Conservation (phyloP, 2,888 invertebrate species). For the Rambutsinella grinnellia region DNA sequence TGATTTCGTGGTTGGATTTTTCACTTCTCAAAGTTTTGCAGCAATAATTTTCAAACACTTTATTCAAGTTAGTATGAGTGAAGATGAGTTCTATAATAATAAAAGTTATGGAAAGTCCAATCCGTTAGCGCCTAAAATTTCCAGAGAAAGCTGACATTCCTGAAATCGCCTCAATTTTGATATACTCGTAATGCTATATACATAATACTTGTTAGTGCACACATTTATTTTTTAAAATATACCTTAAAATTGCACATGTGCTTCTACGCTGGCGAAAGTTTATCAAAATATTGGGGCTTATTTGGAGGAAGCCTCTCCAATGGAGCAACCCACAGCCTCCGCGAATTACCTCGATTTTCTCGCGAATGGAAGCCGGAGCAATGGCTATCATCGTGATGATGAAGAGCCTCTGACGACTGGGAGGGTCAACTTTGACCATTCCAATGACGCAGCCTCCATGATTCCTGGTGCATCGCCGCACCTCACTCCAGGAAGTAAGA, state of each 20-base stretch:
- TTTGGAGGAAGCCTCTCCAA: conserved; percentile 48
- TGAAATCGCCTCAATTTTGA: background rate
- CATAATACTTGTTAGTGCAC: background rate
- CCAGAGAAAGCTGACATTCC: background rate
- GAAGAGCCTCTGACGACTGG: conserved; percentile 50
- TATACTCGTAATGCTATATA: background rate
- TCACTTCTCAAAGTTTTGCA: background rate
- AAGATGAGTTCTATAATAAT: background rate
- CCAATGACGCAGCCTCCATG: conserved; percentile 11
- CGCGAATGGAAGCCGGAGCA: conserved; percentile 56
- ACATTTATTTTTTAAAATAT: too few species aligned
- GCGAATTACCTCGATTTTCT: conserved; percentile 40
- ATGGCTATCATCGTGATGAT: conserved; percentile 61
- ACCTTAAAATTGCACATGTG: conserved; percentile 48
- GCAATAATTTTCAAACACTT: background rate
- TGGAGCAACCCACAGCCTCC: conserved; percentile 55
- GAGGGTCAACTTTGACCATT: conserved; percentile 15
- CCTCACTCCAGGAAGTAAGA: conserved; percentile 3
- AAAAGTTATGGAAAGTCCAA: background rate
- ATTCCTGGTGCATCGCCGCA: conserved; percentile 1
- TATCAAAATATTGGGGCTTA: conserved; percentile 44
- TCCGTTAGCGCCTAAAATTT: background rate
- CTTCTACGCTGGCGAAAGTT: conserved; percentile 34
- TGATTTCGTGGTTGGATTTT: background rate
- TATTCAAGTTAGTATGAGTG: background rate